Conservation (phyloP, 2,113 vertebrate species). For the Rhinoptilus africanus region DNA sequence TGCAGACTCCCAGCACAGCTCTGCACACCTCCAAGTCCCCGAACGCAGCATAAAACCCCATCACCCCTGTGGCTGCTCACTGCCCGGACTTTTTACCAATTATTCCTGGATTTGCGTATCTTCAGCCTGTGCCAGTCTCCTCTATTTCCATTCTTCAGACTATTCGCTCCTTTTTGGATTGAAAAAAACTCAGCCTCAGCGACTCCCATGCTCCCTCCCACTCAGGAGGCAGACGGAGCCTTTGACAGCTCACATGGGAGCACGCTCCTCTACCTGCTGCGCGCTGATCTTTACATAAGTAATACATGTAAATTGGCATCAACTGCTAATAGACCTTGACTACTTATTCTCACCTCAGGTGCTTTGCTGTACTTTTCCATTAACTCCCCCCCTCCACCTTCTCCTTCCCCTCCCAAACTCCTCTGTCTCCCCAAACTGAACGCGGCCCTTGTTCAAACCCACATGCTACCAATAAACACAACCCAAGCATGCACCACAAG, state of each 20-base stretch:
- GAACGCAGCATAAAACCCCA: background rate
- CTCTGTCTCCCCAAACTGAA: background rate
- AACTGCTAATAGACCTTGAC: slow-evolving; percentile 36
- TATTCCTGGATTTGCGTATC: accelerated
- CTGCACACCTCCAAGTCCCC: background rate
- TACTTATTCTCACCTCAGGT: slow-evolving; percentile 16
- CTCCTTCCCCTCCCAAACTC: background rate
- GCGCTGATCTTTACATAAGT: slow-evolving; percentile 33
- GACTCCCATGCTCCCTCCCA: slow-evolving; percentile 14
- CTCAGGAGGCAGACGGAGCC: background rate
- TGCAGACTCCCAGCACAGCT: background rate
- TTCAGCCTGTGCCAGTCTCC: background rate
- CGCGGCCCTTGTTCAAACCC: background rate
- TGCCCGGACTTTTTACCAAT: accelerated
- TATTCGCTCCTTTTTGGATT: background rate
- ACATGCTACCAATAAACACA: background rate
- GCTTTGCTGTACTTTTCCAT: slow-evolving; percentile 47
- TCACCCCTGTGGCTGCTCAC: accelerated
- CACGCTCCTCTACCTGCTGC: background rate
- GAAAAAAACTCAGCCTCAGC: background rate
- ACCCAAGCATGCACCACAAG: background rate
- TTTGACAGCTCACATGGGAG: slow-evolving; percentile 61
- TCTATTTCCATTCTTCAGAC: background rate
- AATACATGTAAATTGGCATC: slow-evolving; percentile 18
- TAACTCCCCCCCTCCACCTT: background rate